These are phyloP conservation scores for Leucophenga varia DNA, from an alignment of 1,140 invertebrate genomes.

Conservation along the genomic window DNA sequence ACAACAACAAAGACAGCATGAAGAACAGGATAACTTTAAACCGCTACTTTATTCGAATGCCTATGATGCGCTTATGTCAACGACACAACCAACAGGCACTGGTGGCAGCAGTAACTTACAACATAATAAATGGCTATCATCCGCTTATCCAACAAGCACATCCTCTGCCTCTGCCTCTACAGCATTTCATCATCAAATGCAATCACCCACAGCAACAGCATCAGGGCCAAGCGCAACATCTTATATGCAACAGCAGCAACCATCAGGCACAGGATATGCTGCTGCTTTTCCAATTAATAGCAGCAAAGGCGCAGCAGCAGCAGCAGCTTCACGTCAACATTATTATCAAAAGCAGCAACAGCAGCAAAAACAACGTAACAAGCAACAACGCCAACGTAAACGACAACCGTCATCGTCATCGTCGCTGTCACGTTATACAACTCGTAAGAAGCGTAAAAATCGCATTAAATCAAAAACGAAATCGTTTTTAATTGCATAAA, in stretches of 20 bases:
- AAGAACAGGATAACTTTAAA: too few relatives aligned
- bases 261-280: too few relatives aligned
- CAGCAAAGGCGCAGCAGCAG: too few relatives aligned
- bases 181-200: slow-evolving; percentile 12
- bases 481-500: slow-evolving; percentile 21
- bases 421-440: background rate
- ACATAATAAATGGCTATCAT: too few relatives aligned
- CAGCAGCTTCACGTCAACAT: too few relatives aligned
- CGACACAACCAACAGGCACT: background rate
- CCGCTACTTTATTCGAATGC: slow-evolving; percentile 13
- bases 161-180: too few relatives aligned
- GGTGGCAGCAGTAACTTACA: slow-evolving; percentile 2
- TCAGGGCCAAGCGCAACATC: too few relatives aligned
- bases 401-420: slow-evolving; percentile 10
- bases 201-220: background rate
- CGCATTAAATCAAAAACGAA: slow-evolving; percentile 29
- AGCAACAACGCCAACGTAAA: slow-evolving; percentile 1
- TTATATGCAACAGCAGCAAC: too few relatives aligned
- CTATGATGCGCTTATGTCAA: slow-evolving; percentile 21
- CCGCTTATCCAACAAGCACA: too few relatives aligned
- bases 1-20: too few relatives aligned
- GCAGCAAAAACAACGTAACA: slow-evolving; percentile 7
- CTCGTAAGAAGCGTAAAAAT: slow-evolving; percentile 40
- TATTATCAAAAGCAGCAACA: background rate
- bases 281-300: too few relatives aligned